phyloP scores from a whole-genome alignment of 2,797 vertebrate species.

The Rhinichthys osculus region DNA sequence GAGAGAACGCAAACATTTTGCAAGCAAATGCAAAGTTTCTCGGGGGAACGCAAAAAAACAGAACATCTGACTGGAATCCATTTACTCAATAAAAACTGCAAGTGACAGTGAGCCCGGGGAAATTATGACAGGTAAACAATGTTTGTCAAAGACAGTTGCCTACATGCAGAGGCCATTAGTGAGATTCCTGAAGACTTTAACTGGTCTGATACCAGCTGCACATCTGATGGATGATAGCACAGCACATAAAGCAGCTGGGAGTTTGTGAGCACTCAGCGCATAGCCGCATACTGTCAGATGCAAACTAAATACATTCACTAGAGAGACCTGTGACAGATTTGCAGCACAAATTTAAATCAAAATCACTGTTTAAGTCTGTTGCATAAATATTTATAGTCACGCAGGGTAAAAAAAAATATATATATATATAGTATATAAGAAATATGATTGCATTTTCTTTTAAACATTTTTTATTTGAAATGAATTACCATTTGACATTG shows the following conservation, averaged over 20 bases:
- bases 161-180: conserved; percentile 39
- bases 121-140: conserved; percentile 30
- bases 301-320: conserved; percentile 6
- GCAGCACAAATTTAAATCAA: not conserved
- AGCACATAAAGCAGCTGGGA: conserved; percentile 21
- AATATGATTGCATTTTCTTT: not conserved
- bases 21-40: no score
- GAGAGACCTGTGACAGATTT: conserved; percentile 9
- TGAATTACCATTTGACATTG: conserved; percentile 55
- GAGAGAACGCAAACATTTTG: no score
- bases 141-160: conserved; percentile 23
- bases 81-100: not conserved
- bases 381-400: not conserved
- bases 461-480: conserved; percentile 59
- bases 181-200: conserved; percentile 37
- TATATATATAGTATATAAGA: not conserved
- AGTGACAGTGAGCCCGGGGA: conserved; percentile 1
- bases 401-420: not conserved
- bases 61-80: not conserved
- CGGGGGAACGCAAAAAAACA: no score
- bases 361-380: conserved; percentile 2
- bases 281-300: conserved; percentile 1
- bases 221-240: conserved; percentile 36
- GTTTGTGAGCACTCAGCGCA: conserved; percentile 5
- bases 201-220: conserved; percentile 11